phyloP scores from a whole-genome alignment of 2,113 vertebrate species.

The human (Homo sapiens) region GRCh38 chr16:148501-149000 shows the following conservation, averaged over 20 bases:
- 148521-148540: not conserved
- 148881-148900: not conserved
- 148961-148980: not conserved
- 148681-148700: not conserved
- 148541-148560: not conserved
- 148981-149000: not conserved
- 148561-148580: not conserved
- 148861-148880: not conserved
- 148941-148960: not conserved
- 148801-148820: not conserved
- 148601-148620: not conserved
- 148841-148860: not conserved
- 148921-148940: too few relatives aligned
- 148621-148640: not conserved
- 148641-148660: not conserved
- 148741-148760: fast-evolving
- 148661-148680: not conserved
- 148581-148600: not conserved
- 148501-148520: not conserved
- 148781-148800: not conserved
- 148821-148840: not conserved
- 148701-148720: not conserved
- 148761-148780: not conserved
- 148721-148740: fast-evolving
- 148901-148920: not conserved